Evolutionary conservation across 1,140 invertebrate species (phyloP).

Genomic region (Lordiphosa collinella): DNA sequence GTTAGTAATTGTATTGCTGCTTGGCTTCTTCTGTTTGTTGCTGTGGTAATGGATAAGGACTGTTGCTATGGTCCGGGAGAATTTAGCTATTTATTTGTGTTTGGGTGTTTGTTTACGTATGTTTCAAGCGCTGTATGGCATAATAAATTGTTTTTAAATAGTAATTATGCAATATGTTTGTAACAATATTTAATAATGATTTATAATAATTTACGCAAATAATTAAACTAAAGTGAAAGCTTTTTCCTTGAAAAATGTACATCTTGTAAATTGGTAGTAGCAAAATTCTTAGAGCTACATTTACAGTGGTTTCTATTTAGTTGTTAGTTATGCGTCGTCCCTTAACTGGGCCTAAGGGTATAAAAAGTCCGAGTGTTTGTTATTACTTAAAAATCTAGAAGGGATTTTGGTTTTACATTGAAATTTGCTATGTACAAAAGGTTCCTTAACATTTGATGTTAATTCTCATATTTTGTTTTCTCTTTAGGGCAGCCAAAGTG

Average conservation of each 20-base stretch:
- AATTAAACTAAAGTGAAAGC: conserved; percentile 78
- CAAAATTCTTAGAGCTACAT: conserved; percentile 71
- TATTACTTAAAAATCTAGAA: conserved; percentile 42
- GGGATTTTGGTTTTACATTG: conserved; percentile 36
- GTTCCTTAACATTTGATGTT: conserved; percentile 65
- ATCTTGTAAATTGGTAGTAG: conserved; percentile 76
- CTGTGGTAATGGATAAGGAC: not conserved
- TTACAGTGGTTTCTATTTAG: conserved; percentile 48
- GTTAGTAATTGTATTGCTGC: conserved; percentile 21
- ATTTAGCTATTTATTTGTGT: conserved; percentile 58
- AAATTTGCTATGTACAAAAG: conserved; percentile 50
- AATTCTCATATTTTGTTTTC: conserved; percentile 5
- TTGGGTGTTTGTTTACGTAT: conserved; percentile 44
- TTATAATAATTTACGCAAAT: conserved; percentile 51
- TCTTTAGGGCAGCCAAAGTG: conserved; percentile 14
- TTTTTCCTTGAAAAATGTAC: conserved; percentile 74
- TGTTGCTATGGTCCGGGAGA: conserved; percentile 30
- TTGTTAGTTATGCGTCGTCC: conserved; percentile 6
- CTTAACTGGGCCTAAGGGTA: conserved; percentile 31
- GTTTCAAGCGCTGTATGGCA: conserved; percentile 63
- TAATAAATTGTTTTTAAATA: conserved; percentile 53
- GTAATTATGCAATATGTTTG: conserved; percentile 74
- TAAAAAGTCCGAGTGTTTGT: conserved; percentile 50
- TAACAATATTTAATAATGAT: conserved; percentile 71
- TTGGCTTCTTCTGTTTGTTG: conserved; percentile 3